These are phyloP conservation scores for Cyphomyrmex costatus DNA, from an alignment of 1,140 invertebrate species.

Conservation along the genomic window DNA sequence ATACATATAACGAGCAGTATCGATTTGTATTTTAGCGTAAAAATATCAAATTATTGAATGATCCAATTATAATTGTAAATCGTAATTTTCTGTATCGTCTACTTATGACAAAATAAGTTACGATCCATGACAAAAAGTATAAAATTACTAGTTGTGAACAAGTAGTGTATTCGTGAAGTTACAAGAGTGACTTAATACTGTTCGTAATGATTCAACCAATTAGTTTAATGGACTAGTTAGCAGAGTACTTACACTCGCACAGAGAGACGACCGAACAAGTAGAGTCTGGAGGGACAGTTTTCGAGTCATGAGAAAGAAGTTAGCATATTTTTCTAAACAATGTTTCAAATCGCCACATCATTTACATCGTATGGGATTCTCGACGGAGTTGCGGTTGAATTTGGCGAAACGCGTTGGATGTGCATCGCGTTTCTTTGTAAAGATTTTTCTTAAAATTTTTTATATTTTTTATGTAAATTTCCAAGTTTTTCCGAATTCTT, in stretches of 20 bases:
- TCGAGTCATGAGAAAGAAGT: neutral
- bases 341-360: neutral
- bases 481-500: no score
- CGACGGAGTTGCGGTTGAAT: neutral
- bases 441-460: no score
- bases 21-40: neutral
- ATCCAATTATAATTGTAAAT: neutral
- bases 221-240: conserved; percentile 11
- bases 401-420: neutral
- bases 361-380: neutral
- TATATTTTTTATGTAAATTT: no score
- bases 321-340: conserved; percentile 55
- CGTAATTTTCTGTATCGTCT: neutral
- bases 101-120: neutral
- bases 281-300: neutral
- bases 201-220: conserved; percentile 20
- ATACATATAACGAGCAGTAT: conserved; percentile 13
- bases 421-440: neutral
- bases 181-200: neutral
- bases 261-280: neutral
- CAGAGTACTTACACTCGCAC: conserved; percentile 23
- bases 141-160: neutral
- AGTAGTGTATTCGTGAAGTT: neutral
- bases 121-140: neutral
- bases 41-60: neutral